phyloP scores from a whole-genome alignment of 1,140 invertebrate species.

The Zaprionus vittiger region DNA sequence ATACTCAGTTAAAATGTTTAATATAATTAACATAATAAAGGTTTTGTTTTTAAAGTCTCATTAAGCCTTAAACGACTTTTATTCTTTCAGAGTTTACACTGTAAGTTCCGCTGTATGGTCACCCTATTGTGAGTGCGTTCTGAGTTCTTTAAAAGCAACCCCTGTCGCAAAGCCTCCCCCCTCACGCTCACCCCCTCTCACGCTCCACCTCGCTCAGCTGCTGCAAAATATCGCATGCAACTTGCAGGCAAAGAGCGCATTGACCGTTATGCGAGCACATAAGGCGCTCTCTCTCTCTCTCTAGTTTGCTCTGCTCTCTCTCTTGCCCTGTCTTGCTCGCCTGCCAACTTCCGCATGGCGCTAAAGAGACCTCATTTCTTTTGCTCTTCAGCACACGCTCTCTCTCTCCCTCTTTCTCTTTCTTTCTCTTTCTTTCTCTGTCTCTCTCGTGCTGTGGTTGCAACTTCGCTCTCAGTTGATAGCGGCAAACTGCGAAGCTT shows the following conservation, averaged over 20 bases:
- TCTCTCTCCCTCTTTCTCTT: not conserved
- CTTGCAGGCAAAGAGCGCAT: constrained; percentile 16
- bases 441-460: constrained; percentile 10
- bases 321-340: not conserved
- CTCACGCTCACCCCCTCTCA: not conserved
- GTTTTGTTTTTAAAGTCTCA: too few relatives aligned
- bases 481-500: constrained; percentile 51
- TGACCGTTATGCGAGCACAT: constrained; percentile 52
- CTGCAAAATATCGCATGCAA: constrained; percentile 60
- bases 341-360: constrained; percentile 29
- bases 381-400: constrained; percentile 13
- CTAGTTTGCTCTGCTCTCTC: too few relatives aligned
- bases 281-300: not conserved
- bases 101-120: not conserved
- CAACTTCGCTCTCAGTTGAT: constrained; percentile 32
- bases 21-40: too few relatives aligned
- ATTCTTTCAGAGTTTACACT: not conserved
- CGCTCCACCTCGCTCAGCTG: not conserved
- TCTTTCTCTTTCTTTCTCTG: not conserved
- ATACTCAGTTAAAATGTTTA: too few relatives aligned
- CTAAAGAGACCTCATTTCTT: constrained; percentile 32
- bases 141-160: constrained; percentile 24
- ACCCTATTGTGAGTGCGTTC: not conserved
- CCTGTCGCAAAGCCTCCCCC: not conserved
- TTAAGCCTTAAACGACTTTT: too few relatives aligned